Base-by-base conservation (phyloP, 2,888 invertebrate species). In the Rambutsinella grinnellia region DNA sequence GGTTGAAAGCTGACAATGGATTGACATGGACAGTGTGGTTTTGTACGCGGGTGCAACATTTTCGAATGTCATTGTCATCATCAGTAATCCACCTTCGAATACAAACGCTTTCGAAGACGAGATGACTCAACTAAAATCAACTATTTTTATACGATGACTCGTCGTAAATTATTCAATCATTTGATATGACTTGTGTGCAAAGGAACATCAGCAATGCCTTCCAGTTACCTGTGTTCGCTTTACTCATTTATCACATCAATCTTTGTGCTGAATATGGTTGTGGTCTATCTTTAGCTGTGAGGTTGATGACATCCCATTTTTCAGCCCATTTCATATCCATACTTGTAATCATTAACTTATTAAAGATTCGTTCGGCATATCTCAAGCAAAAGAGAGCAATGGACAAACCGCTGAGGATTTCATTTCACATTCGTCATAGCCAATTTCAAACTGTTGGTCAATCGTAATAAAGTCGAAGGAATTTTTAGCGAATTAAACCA, bases 251-350 rank as follows among this genome's bases (percentile, higher is more conserved):
- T 15, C 21, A 24, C n/a, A 53, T 15, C 63, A 63, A 28, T 63
- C 36, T 8, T 51, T 54, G 23, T 49, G 53, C 57, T 19, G 26
- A 17, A n/a, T n/a, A n/a, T n/a, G n/a, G n/a, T n/a, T n/a, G n/a
- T n/a, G n/a, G n/a, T n/a, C n/a, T n/a, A n/a, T n/a, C n/a, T n/a
- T n/a, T n/a, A n/a, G n/a, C n/a, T n/a, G n/a, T n/a, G 66, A 57
- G 66, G 66, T 66, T 66, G 66, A 66, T 66, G 66, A 66, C 66
- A 66, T 66, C 47, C n/a, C 56, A 57, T 57, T 66, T 27, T 66
- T 49, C 49, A 5, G n/a, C 19, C 36, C 6, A 36, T 36, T 36
- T 36, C 6, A 36, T 36, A 36, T 36, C 36, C 36, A 36, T 36
- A 36, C 36, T 54, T 54, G n/a, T 49, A 17, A 49, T 49, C 49